These are phyloP conservation scores for Siniperca chuatsi DNA, from an alignment of 2,113 vertebrate genomes.

Conservation along the genomic window DNA sequence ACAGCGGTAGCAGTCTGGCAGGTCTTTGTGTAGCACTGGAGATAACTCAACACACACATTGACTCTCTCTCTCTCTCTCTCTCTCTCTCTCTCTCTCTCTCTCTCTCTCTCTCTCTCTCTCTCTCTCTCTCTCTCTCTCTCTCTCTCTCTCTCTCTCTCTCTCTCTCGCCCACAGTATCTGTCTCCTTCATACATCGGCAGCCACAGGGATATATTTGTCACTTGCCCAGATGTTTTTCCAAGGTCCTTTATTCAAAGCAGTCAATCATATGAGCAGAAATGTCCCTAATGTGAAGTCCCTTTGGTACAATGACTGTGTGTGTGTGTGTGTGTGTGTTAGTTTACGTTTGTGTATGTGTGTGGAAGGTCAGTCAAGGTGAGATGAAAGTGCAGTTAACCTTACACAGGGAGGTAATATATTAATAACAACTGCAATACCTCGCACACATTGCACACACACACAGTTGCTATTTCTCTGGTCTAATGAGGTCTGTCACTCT, in stretches of 20 bases:
- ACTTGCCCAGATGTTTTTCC: slow-evolving; percentile 81
- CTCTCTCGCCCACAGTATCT: slow-evolving; percentile 27
- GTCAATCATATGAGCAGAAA: slow-evolving; percentile 77
- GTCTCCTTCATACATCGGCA: slow-evolving; percentile 69
- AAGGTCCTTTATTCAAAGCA: slow-evolving; percentile 77
- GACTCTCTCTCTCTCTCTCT: neutral
- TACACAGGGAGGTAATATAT: slow-evolving; percentile 61
- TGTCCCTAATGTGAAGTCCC: slow-evolving; percentile 73
- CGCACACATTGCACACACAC: slow-evolving; percentile 15
- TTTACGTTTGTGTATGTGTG: slow-evolving; percentile 1
- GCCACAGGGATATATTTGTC: slow-evolving; percentile 74
- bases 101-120: neutral
- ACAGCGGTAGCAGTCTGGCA: slow-evolving; percentile 57
- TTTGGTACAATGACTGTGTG: slow-evolving; percentile 35
- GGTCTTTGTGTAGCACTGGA: slow-evolving; percentile 64
- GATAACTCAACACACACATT: slow-evolving; percentile 56
- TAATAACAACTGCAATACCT: slow-evolving; percentile 54
- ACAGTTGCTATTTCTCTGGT: slow-evolving; percentile 40
- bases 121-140: neutral
- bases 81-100: neutral
- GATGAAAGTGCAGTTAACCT: slow-evolving; percentile 62
- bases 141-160: neutral
- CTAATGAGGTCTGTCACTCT: slow-evolving; percentile 62
- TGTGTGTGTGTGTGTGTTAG: slow-evolving; percentile 9
- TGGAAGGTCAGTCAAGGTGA: slow-evolving; percentile 74